Conservation (phyloP, 2,888 invertebrate species). For the Gisinianus flammeolus region DNA sequence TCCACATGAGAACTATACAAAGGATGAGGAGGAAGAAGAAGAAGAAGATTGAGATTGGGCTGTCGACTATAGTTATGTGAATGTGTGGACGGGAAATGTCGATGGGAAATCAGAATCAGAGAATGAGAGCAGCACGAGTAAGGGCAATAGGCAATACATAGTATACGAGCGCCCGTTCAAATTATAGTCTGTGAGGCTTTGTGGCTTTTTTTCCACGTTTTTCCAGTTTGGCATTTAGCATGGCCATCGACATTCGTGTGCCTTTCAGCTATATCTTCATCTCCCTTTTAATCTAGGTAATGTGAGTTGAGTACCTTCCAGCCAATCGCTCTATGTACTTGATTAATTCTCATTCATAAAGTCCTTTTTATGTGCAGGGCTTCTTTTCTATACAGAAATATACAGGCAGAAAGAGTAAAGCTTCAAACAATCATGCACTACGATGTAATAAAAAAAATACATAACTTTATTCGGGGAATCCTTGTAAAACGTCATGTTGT, state of each 20-base stretch:
- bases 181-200: constrained; percentile 26
- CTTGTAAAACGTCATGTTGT: no score
- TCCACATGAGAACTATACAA: background rate
- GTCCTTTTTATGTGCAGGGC: background rate
- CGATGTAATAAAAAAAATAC: background rate
- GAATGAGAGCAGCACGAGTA: background rate
- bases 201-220: background rate
- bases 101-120: background rate
- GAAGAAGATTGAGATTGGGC: background rate
- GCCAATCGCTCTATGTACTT: background rate
- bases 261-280: constrained; percentile 26
- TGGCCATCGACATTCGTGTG: constrained; percentile 21
- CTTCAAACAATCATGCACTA: background rate
- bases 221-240: background rate
- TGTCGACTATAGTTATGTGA: background rate
- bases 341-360: constrained; percentile 31
- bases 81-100: background rate
- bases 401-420: background rate
- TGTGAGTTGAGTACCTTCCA: background rate
- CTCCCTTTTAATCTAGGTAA: constrained; percentile 11
- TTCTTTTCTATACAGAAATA: background rate
- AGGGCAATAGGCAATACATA: no score
- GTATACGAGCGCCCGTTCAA: constrained; percentile 27
- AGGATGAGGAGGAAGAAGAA: background rate
- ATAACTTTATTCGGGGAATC: no score